Conservation (phyloP, 2,888 invertebrate species). For the Phaonia tiefii region DNA sequence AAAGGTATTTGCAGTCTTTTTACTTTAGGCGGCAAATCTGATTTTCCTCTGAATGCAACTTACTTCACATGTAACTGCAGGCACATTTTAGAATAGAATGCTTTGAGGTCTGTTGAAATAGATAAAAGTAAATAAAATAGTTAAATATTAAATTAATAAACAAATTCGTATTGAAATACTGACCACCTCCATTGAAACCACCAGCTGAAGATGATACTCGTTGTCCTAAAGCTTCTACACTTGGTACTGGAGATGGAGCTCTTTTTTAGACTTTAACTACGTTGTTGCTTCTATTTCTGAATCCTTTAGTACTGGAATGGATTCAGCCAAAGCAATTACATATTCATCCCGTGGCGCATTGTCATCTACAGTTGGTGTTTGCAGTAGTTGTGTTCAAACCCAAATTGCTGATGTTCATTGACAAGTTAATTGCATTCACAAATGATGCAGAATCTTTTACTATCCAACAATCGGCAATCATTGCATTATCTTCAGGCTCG, state of each 20-base stretch:
- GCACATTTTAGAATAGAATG: background rate
- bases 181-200: slow-evolving; percentile 26
- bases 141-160: background rate
- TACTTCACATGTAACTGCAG: background rate
- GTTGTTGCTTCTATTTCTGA: background rate
- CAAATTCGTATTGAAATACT: slow-evolving; percentile 2
- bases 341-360: background rate
- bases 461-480: background rate
- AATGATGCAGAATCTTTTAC: too few relatives aligned
- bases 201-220: slow-evolving; percentile 8
- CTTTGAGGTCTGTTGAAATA: too few relatives aligned
- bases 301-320: background rate
- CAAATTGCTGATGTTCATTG: too few relatives aligned
- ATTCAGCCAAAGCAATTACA: background rate
- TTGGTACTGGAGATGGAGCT: slow-evolving; percentile 34
- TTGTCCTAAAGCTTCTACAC: slow-evolving; percentile 30
- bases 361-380: background rate
- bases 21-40: slow-evolving; percentile 9
- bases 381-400: background rate
- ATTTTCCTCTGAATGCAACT: background rate
- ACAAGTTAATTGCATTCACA: too few relatives aligned
- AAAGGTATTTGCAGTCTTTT: background rate
- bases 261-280: slow-evolving; percentile 13
- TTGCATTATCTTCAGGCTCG: background rate
- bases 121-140: background rate